Base-by-base conservation (phyloP, 2,888 invertebrate species). In the Nomada goodeniana region DNA sequence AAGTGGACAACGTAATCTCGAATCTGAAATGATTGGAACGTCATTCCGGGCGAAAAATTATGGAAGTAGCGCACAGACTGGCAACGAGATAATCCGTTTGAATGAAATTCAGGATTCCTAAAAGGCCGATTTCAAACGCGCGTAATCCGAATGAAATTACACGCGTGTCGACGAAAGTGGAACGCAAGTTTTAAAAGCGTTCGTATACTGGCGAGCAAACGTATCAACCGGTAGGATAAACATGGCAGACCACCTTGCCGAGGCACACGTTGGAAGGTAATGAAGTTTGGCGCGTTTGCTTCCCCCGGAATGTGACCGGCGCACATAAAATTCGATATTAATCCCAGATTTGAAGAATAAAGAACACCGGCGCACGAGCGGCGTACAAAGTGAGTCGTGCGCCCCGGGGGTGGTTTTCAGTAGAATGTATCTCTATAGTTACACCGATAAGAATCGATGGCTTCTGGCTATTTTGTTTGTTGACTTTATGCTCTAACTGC, bases 161-260 rank as follows among this genome's bases (percentile, higher is more conserved):
- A n/a, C 79, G 74, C 70, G 69, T 70, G 72, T 60, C 60, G 64
- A 20, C 76, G 78, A 79, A 82, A 86, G 73, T 73, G 78, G 64
- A 61, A 69, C 70, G 60, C 70, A 83, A 86, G 88, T 86, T 87
- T 88, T 76, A 76, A 79, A 82, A 88, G 88, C 79, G 74, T 60
- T 69, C 74, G 57, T 23, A 47, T 67, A 52, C 47, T 50, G 11
- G 42, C 50, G 20, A 59, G 26, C 60, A 85, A 87, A 84, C 80
- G 77, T 63, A 78, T 78, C 77, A 80, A 77, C 79, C 70, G 11
- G 5, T 13, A 61, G 70, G 71, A 73, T 80, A 86, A 88, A 82
- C 85, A 76, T 61, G 55, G 68, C 63, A 61, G 65, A 59, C 70
- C 80, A 70, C 78, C 86, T 76, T 75, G 68, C 60, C 63, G 52